These are phyloP conservation scores for Beroe forskalii DNA, from an alignment of 37 sponge, comb jelly and placozoan genomes.

Conservation along the genomic window DNA sequence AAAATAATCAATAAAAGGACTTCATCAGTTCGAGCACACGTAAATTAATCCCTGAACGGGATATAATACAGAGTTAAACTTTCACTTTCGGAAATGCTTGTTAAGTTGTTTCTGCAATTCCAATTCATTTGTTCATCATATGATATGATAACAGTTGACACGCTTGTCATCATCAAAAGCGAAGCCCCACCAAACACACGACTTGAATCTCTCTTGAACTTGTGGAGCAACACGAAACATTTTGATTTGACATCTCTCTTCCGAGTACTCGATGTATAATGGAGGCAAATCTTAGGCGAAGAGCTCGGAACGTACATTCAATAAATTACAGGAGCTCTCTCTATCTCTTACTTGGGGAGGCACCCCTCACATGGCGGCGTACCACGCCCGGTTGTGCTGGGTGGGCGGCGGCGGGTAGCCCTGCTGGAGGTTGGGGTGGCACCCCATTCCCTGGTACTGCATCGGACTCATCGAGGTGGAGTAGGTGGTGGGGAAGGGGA, in stretches of 20 bases:
- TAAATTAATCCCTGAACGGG: not conserved
- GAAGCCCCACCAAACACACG: too few relatives aligned
- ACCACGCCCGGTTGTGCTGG: not conserved
- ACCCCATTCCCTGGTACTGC: not conserved
- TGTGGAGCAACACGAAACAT: too few relatives aligned
- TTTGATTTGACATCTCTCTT: not conserved
- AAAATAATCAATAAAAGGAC: not conserved
- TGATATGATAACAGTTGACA: too few relatives aligned
- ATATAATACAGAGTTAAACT: too few relatives aligned
- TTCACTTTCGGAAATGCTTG: too few relatives aligned
- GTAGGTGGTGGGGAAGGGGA: constrained; percentile 52
- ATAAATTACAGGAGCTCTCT: not conserved
- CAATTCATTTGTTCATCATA: too few relatives aligned
- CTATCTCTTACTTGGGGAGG: not conserved
- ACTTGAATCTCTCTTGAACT: too few relatives aligned
- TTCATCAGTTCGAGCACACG: not conserved
- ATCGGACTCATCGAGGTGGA: not conserved
- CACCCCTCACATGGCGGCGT: constrained; percentile 3
- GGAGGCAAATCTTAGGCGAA: too few relatives aligned
- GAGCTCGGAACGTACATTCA: not conserved
- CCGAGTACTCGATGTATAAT: too few relatives aligned
- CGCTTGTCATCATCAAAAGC: too few relatives aligned
- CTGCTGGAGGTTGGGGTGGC: constrained; percentile 1
- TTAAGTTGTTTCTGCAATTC: too few relatives aligned
- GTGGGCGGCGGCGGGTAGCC: not conserved